Conservation (phyloP, 2,888 invertebrate genomes). For the Scelioninae gen. 1 region DNA sequence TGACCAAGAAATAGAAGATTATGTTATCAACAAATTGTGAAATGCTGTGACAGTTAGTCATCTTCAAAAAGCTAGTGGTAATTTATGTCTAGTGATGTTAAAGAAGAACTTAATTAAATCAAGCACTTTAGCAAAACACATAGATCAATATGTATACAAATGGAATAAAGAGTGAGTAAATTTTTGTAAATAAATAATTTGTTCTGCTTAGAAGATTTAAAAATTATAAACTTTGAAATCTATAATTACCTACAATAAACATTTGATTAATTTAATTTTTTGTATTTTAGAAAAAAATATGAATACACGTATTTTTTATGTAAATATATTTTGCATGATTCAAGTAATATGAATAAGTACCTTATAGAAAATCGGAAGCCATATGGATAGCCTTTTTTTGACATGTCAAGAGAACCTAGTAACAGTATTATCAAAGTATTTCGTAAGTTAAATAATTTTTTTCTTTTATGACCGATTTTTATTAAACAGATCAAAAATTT, state of each 20-base stretch:
- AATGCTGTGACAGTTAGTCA: constrained; percentile 7
- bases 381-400: neutral
- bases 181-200: neutral
- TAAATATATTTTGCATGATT: constrained; percentile 74
- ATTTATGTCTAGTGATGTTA: constrained; percentile 7
- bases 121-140: neutral
- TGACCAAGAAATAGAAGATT: constrained; percentile 51
- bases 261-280: neutral
- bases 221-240: neutral
- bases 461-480: too few species aligned
- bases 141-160: neutral
- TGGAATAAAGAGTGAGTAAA: constrained; percentile 37
- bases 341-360: neutral
- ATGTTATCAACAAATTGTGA: constrained; percentile 71
- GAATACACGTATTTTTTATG: constrained; percentile 75
- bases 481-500: too few species aligned
- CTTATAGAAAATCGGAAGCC: neutral
- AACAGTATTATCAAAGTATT: too few species aligned
- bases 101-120: neutral
- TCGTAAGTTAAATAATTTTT: too few species aligned
- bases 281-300: constrained; percentile 74
- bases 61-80: constrained; percentile 29
- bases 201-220: neutral
- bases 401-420: too few species aligned
- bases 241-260: neutral